Conservation (phyloP, 53 echinoderm and acorn worm species). For the Apostichopus leukothele region DNA sequence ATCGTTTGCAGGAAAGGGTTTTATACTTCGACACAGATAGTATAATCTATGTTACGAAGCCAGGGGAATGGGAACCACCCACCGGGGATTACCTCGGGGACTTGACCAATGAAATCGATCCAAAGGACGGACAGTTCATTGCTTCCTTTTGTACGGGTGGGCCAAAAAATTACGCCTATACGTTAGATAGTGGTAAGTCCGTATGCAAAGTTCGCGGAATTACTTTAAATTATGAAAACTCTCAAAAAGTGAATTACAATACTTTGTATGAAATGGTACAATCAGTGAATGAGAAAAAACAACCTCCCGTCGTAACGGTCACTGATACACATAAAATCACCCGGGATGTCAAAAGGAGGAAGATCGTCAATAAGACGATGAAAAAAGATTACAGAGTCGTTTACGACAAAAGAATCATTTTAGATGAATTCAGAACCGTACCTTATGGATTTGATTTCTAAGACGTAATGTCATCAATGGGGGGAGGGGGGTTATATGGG, state of each 20-base stretch:
- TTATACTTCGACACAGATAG: constrained; percentile 62
- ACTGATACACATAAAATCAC: constrained; percentile 49
- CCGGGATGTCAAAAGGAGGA: constrained; percentile 56
- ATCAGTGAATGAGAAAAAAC: constrained; percentile 4
- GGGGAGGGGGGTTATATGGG: not conserved
- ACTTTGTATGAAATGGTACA: constrained; percentile 59
- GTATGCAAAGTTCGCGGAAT: constrained; percentile 65
- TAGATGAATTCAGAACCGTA: constrained; percentile 52
- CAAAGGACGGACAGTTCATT: constrained; percentile 6
- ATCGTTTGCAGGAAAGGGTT: constrained; percentile 52
- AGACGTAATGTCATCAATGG: too few relatives aligned
- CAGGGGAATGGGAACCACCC: constrained; percentile 49
- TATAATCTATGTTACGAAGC: constrained; percentile 35
- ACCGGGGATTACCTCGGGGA: constrained; percentile 65
- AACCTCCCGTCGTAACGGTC: constrained; percentile 23
- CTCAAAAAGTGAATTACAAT: constrained; percentile 61
- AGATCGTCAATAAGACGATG: constrained; percentile 38
- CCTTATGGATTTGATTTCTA: constrained; percentile 50
- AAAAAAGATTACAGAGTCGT: constrained; percentile 70
- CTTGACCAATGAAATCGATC: constrained; percentile 61
- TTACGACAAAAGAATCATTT: constrained; percentile 61
- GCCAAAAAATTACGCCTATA: constrained; percentile 52
- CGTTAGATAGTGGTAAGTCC: constrained; percentile 55
- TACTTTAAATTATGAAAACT: constrained; percentile 58
- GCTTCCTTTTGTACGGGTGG: constrained; percentile 39